Percentiles rank a stretch among this genome's conserved stretches.
These are phyloP conservation scores for Gavia stellata DNA, from an alignment of 2,113 vertebrate species.

Conservation along the genomic window DNA sequence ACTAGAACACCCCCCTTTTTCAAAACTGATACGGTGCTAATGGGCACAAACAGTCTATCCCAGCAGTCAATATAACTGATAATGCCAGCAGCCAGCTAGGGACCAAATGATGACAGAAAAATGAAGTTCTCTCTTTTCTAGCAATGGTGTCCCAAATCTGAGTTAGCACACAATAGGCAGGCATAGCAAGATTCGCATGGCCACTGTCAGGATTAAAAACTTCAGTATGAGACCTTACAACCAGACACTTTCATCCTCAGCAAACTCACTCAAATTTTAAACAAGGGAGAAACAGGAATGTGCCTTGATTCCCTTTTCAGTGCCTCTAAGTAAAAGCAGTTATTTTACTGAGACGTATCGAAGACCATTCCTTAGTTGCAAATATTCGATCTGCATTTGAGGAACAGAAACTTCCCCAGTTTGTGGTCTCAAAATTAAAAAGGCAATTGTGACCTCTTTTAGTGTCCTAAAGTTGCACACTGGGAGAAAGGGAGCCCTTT, in stretches of 20 bases:
- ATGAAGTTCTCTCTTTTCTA: background rate
- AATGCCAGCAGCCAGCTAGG: background rate
- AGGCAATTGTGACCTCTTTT: background rate
- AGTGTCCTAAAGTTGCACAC: background rate
- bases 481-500: background rate
- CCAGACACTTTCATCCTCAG: background rate
- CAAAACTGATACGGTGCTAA: background rate
- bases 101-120: background rate
- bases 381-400: background rate
- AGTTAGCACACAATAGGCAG: background rate
- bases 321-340: background rate
- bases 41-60: background rate
- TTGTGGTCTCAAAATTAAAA: background rate
- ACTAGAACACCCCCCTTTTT: background rate
- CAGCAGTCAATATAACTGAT: background rate
- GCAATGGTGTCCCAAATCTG: background rate
- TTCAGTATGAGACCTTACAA: background rate
- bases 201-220: background rate
- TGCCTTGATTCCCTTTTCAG: background rate
- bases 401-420: background rate
- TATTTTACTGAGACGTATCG: background rate
- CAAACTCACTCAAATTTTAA: background rate
- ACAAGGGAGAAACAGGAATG: background rate
- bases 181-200: background rate
- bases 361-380: background rate